Conservation (phyloP, 2,888 invertebrate species). For the Philopedon plagiatum region DNA sequence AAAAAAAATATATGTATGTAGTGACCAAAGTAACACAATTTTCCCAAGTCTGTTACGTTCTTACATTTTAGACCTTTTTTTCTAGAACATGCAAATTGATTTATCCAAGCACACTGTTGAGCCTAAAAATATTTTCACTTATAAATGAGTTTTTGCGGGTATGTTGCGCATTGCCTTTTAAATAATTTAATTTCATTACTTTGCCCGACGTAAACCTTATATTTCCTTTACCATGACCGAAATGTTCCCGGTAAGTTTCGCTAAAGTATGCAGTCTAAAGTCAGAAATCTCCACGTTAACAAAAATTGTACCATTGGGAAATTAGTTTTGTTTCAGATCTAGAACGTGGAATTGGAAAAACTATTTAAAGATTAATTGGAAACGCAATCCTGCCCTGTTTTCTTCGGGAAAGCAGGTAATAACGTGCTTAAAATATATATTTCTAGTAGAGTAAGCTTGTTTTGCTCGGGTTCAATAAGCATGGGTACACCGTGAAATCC, state of each 20-base stretch:
- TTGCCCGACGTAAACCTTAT: not conserved
- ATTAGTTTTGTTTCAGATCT: conserved; percentile 35
- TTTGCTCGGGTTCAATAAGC: too few relatives aligned
- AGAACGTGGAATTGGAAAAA: conserved; percentile 4
- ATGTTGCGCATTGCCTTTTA: conserved; percentile 13
- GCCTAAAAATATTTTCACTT: not conserved
- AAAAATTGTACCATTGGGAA: conserved; percentile 30
- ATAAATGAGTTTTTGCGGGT: conserved; percentile 11
- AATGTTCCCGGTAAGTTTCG: not conserved
- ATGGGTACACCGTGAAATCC: too few relatives aligned
- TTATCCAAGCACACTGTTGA: not conserved
- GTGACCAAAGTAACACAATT: too few relatives aligned
- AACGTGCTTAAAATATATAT: not conserved
- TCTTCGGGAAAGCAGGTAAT: not conserved
- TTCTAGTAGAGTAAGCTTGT: not conserved
- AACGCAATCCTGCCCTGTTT: conserved; percentile 4
- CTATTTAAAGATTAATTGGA: conserved; percentile 14
- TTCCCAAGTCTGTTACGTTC: not conserved
- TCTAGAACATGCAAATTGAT: not conserved
- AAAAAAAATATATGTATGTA: too few relatives aligned
- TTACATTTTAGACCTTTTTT: not conserved
- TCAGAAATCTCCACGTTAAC: conserved; percentile 19
- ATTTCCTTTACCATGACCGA: not conserved
- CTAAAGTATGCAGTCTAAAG: conserved; percentile 12
- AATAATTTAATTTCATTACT: conserved; percentile 12